Percentiles rank a stretch among this genome's conserved stretches.
Conservation (phyloP, 2,113 vertebrate species). For the Periophthalmus modestus region DNA sequence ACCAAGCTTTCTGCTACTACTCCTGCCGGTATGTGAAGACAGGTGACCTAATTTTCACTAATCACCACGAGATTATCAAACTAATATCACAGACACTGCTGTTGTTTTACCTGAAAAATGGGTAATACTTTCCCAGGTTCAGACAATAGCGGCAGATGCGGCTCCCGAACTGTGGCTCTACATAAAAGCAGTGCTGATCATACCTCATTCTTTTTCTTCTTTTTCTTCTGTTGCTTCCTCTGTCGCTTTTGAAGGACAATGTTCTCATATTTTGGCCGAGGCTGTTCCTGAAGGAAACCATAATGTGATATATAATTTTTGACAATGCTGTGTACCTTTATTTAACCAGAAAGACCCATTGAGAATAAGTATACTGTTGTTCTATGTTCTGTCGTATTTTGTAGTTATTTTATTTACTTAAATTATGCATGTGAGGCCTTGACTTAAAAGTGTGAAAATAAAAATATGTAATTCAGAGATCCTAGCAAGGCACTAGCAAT, state of each 20-base stretch:
- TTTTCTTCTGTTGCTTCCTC: constrained; percentile 72
- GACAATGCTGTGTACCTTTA: neutral
- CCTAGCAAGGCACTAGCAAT: neutral
- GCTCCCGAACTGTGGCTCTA: neutral
- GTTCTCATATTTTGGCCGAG: constrained; percentile 91
- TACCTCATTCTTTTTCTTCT: constrained; percentile 81
- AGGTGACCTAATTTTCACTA: constrained; percentile 46
- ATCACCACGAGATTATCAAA: constrained; percentile 17
- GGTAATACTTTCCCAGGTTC: neutral
- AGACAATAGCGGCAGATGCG: neutral
- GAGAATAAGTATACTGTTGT: no score
- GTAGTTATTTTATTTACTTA: no score
- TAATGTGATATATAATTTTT: neutral
- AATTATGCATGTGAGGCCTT: no score
- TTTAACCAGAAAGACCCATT: no score
- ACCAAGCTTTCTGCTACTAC: constrained; percentile 26
- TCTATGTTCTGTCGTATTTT: no score
- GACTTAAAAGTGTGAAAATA: no score
- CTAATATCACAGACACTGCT: neutral
- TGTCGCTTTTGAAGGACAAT: constrained; percentile 87
- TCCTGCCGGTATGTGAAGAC: constrained; percentile 21
- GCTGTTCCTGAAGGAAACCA: constrained; percentile 82
- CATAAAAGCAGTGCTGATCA: neutral
- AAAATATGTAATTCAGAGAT: neutral
- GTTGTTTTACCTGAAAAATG: neutral